Base-by-base conservation (phyloP, 2,888 invertebrate species). In the Hemicrepidius hirtus region DNA sequence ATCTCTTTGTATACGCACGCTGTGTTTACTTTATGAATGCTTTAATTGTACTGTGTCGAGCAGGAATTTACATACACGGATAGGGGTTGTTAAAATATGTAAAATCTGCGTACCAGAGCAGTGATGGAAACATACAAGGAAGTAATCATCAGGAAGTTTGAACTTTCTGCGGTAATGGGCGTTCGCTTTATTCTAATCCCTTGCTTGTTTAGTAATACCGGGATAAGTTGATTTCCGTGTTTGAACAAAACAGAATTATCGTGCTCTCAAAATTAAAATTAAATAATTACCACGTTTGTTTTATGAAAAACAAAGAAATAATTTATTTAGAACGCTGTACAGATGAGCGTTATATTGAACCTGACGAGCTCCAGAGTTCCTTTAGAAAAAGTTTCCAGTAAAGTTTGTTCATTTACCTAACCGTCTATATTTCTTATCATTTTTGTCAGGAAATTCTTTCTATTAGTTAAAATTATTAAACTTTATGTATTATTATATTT, bases 181-280 rank as follows among this genome's bases (percentile, higher is more conserved):
- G 16, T 4, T 16, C 46, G 6, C 16, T 46, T 46, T 12, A 44
- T 44, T n/a, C 13, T 44, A 44, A 44, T 44, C 16, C 41, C 6
- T n/a, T 44, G 41, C 16, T 46, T 46, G 46, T 20, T 46, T 20
- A 46, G 46, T 46, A 46, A 46, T 46, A 18, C 46, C 20, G 3
- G 10, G 16, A 13, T 5, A 20, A 46, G 20, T 46, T 20, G 18
- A 46, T 46, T 46, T 46, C 20, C 20, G 18, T 9, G 18, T 4
- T 46, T 9, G 20, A 18, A 2, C 6, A 4, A 40, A 40, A 6
- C 46, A 7, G 10, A 20, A 10, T 46, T 46, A 46, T 4, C 10
- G 20, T 7, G 16, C 46, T 9, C 2, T 46, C 3, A 3, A 46
- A 20, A 32, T 32, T 32, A 7, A n/a, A n/a, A n/a, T 24, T 24